A percentile compares a stretch with the other conserved stretches of the same genome.
Evolutionary conservation across 2,797 vertebrate genomes (phyloP).

Genomic region (Hapalemur alaotrensis): DNA sequence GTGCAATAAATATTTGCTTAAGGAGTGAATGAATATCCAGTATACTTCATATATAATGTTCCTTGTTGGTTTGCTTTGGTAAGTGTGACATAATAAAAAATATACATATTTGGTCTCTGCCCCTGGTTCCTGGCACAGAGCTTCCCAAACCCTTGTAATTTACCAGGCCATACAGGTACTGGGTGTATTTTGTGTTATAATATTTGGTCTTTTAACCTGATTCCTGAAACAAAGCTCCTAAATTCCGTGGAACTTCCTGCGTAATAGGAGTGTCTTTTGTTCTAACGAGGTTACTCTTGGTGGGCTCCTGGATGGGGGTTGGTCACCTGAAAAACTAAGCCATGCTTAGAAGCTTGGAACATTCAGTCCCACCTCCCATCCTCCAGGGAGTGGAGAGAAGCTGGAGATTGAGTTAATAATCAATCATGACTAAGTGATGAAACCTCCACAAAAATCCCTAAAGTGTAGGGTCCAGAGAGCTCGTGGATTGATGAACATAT

Average conservation of each 20-base stretch:
- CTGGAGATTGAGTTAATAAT: background rate
- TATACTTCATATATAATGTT: background rate
- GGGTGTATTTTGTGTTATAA: background rate
- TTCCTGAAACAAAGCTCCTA: background rate
- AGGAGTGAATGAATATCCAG: background rate
- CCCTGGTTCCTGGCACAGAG: background rate
- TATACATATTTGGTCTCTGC: background rate
- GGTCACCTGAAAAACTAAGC: background rate
- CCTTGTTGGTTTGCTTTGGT: background rate
- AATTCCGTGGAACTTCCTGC: background rate
- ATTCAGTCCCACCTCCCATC: background rate
- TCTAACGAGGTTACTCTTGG: background rate
- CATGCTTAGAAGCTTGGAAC: background rate
- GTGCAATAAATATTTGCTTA: constrained; percentile 18
- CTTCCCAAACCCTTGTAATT: background rate
- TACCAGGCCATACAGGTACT: background rate
- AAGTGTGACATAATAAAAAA: background rate
- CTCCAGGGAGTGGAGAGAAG: background rate
- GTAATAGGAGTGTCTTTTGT: background rate
- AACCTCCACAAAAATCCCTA: background rate
- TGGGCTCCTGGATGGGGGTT: background rate
- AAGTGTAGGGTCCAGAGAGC: background rate
- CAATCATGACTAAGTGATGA: background rate
- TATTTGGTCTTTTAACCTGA: background rate
- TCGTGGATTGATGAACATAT: background rate